Evolutionary conservation across 1,140 invertebrate genomes (phyloP).

Genomic region (Tetragonula clypearis): DNA sequence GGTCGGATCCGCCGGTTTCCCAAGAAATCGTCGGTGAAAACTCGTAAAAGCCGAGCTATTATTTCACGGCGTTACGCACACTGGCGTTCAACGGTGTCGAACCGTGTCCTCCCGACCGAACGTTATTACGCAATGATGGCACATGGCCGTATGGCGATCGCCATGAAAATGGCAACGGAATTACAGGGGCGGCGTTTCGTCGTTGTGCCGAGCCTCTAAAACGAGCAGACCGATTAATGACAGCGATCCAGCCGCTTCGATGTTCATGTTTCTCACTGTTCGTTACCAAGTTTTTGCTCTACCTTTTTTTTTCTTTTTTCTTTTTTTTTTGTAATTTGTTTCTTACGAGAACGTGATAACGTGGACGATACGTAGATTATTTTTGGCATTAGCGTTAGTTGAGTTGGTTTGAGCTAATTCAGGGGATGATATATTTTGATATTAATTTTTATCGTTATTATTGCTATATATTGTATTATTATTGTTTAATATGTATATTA

Average conservation of each 20-base stretch:
- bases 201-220: not conserved
- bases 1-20: not conserved
- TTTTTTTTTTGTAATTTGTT: not conserved
- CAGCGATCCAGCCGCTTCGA: not conserved
- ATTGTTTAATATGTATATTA: no score
- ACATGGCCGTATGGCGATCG: not conserved
- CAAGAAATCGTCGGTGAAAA: constrained; percentile 3
- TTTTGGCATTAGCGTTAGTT: no score
- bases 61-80: not conserved
- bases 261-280: not conserved
- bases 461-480: no score
- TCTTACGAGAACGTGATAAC: not conserved
- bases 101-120: not conserved
- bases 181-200: constrained; percentile 14
- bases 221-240: not conserved
- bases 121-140: constrained; percentile 15
- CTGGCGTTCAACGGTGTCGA: not conserved
- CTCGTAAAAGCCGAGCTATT: constrained; percentile 11
- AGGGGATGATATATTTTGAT: no score
- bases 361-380: not conserved
- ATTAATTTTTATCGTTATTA: no score
- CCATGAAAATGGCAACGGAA: not conserved
- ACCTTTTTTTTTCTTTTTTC: no score
- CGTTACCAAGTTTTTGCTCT: not conserved
- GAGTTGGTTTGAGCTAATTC: no score